phyloP scores from a whole-genome alignment of 2,113 vertebrate species.

The Hemiscyllium ocellatum region DNA sequence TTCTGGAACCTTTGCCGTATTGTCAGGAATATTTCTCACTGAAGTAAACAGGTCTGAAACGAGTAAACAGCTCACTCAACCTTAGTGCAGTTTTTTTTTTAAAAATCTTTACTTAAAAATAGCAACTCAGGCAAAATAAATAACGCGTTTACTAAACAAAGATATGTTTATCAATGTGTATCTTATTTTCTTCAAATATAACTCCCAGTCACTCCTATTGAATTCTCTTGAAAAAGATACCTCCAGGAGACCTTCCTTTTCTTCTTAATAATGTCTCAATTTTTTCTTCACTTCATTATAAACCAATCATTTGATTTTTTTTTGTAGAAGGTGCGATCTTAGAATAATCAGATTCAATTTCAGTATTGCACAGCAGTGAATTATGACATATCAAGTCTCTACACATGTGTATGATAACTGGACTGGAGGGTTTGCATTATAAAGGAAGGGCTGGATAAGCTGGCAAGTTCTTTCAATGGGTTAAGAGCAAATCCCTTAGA shows the following conservation, averaged over 20 bases:
- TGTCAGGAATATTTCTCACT: background rate
- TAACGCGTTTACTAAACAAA: background rate
- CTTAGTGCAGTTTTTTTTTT: background rate
- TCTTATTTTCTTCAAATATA: background rate
- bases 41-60: background rate
- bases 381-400: background rate
- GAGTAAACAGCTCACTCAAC: background rate
- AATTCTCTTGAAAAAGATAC: background rate
- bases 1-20: background rate
- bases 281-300: background rate
- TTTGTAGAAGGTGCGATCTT: background rate
- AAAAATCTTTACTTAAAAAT: background rate
- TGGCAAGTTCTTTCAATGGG: too few species aligned
- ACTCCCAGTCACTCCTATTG: background rate
- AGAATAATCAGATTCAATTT: background rate
- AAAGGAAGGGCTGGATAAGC: too few species aligned
- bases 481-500: too few species aligned
- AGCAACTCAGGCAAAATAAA: background rate
- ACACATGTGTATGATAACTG: background rate
- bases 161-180: background rate
- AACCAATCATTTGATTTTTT: background rate
- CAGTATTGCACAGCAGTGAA: background rate
- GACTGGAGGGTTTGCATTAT: too few species aligned
- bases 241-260: background rate
- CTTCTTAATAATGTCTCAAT: background rate